Percentiles rank a stretch among this genome's conserved stretches.
phyloP scores from a whole-genome alignment of 2,797 vertebrate species.

The Ptychadena robeensis region DNA sequence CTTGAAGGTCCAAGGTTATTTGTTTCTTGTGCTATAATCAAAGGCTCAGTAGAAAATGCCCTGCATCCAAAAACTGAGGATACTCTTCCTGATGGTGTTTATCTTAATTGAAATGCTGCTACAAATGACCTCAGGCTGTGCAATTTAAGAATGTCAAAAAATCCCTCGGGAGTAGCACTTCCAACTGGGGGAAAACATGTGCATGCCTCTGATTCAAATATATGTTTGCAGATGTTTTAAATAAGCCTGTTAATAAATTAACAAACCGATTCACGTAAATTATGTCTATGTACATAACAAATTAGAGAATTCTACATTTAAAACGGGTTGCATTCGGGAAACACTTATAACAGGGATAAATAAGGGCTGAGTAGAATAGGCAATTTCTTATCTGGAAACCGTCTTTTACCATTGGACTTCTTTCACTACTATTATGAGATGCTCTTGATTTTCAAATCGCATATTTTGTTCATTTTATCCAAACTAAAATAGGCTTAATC shows the following conservation, averaged over 20 bases:
- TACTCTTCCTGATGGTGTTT: slow-evolving; percentile 57
- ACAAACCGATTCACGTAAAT: background rate
- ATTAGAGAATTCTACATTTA: background rate
- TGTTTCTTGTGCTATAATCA: slow-evolving; percentile 45
- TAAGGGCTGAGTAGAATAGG: too few relatives aligned
- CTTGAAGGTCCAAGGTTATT: background rate
- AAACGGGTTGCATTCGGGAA: background rate
- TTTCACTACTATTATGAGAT: too few relatives aligned
- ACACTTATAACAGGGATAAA: too few relatives aligned
- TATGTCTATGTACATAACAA: slow-evolving; percentile 6
- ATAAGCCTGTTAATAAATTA: slow-evolving; percentile 13
- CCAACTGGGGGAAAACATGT: slow-evolving; percentile 17
- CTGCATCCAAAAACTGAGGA: slow-evolving; percentile 21
- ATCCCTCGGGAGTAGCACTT: background rate
- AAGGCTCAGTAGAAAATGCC: slow-evolving; percentile 48
- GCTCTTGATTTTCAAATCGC: too few relatives aligned
- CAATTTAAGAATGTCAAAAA: slow-evolving; percentile 18
- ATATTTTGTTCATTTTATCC: too few relatives aligned
- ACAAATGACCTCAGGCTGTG: slow-evolving; percentile 12
- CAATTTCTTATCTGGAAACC: too few relatives aligned
- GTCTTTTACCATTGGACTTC: too few relatives aligned
- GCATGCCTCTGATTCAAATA: slow-evolving; percentile 27
- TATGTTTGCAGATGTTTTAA: slow-evolving; percentile 3
- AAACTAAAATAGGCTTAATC: too few relatives aligned
- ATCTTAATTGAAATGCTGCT: slow-evolving; percentile 54